Base-by-base conservation (phyloP, 1,140 invertebrate genomes). In the Euborellia annulipes region DNA sequence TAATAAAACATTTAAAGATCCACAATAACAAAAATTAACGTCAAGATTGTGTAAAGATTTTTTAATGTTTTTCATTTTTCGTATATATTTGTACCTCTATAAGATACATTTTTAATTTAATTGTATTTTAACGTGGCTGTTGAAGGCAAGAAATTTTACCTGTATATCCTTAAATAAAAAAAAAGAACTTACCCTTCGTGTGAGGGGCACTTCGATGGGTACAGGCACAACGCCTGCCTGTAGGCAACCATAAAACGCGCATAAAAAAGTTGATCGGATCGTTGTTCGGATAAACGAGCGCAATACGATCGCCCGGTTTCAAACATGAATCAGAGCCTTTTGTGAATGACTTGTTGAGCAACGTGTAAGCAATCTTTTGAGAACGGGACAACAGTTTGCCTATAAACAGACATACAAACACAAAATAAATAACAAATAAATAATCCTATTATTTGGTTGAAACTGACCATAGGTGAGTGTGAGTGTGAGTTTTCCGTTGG, bases 181-280 rank as follows among this genome's bases (percentile, higher is more conserved):
- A n/a, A n/a, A n/a, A n/a, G n/a, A n/a, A n/a, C n/a, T 59, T 57
- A 65, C 77, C 43, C 93, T 72, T 60, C 93, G 79, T 0, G 91
- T 93, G 3, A 96, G 70, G 3, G 96, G 96, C 16, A 98, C 90
- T 68, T 99, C 95, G 48, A 98, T 94, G 1, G 96, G 92, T 1
- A 99, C 89, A 0, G 96, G 94, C 36, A 99, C 92, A 17, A 98
- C 82, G 2, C 94, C 94, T 21, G 94, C 92, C 64, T 95, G 85
- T 38, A 98, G 75, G 65, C 94, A 98, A 11, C 94, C 96, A 64
- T 98, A 98, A 68, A 97, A 98, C 22, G 93, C 91, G 58, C 91
- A 93, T 59, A 98, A 79, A 63, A 98, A n/a, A 99, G 58, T 91
- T 92, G 54, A 98, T 85, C 1, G 96, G 94, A 63, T 99, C 95